Evolutionary conservation across 2,113 vertebrate genomes (phyloP).

Genomic region (Phoxinus phoxinus): DNA sequence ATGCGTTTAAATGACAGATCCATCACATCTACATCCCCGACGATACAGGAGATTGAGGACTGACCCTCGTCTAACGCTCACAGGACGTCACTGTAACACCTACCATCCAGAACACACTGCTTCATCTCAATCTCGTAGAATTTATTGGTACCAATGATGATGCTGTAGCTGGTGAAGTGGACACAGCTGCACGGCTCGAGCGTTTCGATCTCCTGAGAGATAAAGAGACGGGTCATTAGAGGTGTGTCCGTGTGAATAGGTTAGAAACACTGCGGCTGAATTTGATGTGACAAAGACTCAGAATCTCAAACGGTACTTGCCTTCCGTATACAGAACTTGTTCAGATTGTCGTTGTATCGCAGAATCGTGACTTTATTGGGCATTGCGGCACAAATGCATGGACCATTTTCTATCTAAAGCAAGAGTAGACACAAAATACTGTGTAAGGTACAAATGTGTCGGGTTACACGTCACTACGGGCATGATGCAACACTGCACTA

Average conservation of each 20-base stretch:
- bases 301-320: conserved; percentile 67
- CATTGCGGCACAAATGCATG: conserved; percentile 97
- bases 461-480: neutral
- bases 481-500: conserved; percentile 5
- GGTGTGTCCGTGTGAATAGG: neutral
- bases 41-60: neutral
- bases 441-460: neutral
- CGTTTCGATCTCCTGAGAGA: conserved; percentile 93
- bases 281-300: neutral
- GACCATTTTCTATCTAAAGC: conserved; percentile 89
- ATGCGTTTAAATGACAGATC: neutral
- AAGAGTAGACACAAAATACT: neutral
- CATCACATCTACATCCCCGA: neutral
- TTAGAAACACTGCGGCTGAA: neutral
- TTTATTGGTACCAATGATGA: conserved; percentile 98
- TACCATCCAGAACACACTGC: conserved; percentile 95
- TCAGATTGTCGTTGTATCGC: conserved; percentile 94
- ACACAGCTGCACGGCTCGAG: conserved; percentile 98
- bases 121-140: conserved; percentile 99
- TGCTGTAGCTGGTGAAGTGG: conserved; percentile 95
- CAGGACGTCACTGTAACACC: conserved; percentile 46
- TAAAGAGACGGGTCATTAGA: neutral
- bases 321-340: conserved; percentile 97
- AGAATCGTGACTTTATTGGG: conserved; percentile 94
- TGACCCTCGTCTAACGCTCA: neutral